Percentiles rank a stretch among this genome's conserved stretches.
These are phyloP conservation scores for Gouania willdenowi DNA, from an alignment of 2,797 vertebrate genomes.

Conservation along the genomic window DNA sequence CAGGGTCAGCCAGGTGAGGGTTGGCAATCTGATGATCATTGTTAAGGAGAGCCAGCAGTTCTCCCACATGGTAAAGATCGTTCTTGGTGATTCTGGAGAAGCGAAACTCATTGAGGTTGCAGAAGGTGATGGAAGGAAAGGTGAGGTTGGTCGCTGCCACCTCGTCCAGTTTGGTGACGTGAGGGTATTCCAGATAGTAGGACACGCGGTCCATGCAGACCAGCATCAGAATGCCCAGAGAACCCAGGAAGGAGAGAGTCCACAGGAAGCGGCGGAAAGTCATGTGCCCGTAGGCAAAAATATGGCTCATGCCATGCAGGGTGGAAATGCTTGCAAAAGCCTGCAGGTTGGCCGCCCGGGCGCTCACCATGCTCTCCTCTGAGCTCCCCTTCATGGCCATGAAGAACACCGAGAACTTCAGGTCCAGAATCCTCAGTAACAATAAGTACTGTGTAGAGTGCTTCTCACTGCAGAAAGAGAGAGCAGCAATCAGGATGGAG, in stretches of 20 bases:
- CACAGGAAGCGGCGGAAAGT: constrained; percentile 84
- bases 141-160: constrained; percentile 83
- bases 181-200: constrained; percentile 84
- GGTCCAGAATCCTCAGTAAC: constrained; percentile 71
- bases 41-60: constrained; percentile 83
- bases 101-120: constrained; percentile 89
- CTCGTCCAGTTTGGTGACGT: constrained; percentile 82
- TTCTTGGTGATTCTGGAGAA: constrained; percentile 86
- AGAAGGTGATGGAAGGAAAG: constrained; percentile 86
- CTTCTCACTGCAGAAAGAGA: too few species aligned
- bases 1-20: constrained; percentile 81
- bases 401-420: constrained; percentile 63
- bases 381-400: constrained; percentile 81
- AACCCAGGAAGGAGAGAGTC: constrained; percentile 82
- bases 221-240: constrained; percentile 78
- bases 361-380: constrained; percentile 81
- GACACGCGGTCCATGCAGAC: constrained; percentile 85
- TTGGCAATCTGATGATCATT: constrained; percentile 83
- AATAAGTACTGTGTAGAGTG: too few species aligned
- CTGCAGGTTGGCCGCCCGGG: constrained; percentile 81
- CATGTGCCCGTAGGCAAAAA: constrained; percentile 84
- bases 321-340: constrained; percentile 86
- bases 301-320: constrained; percentile 87
- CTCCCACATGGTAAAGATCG: constrained; percentile 87
- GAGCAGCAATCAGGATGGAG: too few species aligned